Evolutionary conservation across 1,140 invertebrate species (phyloP).

Genomic region (Brachionus angularis): DNA sequence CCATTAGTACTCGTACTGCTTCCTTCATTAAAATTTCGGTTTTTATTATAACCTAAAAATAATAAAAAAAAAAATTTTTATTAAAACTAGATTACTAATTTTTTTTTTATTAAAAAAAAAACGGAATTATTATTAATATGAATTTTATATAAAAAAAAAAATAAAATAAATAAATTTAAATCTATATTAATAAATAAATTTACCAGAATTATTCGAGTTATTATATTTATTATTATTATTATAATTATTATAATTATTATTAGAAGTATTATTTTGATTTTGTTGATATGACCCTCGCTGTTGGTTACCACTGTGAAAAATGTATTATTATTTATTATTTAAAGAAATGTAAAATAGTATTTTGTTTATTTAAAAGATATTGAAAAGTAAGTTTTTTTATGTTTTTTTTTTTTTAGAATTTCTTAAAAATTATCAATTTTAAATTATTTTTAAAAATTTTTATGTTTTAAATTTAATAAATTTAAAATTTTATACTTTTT

Average conservation of each 20-base stretch:
- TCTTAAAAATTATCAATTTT: no score
- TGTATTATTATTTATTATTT: no score
- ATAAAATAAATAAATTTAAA: slow-evolving; percentile 3
- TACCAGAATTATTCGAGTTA: slow-evolving; percentile 27
- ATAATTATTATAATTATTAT: slow-evolving; percentile 35
- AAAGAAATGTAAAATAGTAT: neutral
- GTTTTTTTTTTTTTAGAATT: no score
- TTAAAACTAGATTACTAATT: neutral
- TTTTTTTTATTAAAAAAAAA: neutral
- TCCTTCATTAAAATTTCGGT: neutral
- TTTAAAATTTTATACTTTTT: no score
- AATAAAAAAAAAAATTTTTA: neutral
- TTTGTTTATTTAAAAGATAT: no score
- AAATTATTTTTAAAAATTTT: no score
- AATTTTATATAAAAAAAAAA: no score
- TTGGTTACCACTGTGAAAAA: slow-evolving; percentile 32
- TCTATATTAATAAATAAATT: slow-evolving; percentile 35
- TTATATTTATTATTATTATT: slow-evolving; percentile 27
- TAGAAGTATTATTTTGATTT: slow-evolving; percentile 24
- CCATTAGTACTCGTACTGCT: no score
- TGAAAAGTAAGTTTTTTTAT: no score
- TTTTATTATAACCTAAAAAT: neutral
- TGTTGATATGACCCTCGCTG: slow-evolving; percentile 36
- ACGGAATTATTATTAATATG: no score
- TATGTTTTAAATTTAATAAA: no score